Percentiles rank a stretch among this genome's conserved stretches.
Evolutionary conservation across 1,140 invertebrate species (phyloP).

Genomic region (Drosophila sulfurigaster): DNA sequence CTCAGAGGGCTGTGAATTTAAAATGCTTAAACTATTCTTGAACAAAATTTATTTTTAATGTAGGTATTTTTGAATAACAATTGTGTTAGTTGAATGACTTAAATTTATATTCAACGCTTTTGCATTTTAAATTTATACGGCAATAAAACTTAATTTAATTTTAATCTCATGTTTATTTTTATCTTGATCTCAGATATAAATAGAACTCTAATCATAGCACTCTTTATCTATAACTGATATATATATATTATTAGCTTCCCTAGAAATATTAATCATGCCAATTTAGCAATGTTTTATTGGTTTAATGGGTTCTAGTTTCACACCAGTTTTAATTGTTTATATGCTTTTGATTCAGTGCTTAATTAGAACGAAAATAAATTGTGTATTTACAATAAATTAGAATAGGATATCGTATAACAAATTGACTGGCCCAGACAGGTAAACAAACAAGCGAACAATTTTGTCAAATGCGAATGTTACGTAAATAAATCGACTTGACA

Average conservation of each 20-base stretch:
- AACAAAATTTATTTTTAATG: no score
- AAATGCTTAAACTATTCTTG: no score
- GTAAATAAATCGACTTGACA: slow-evolving; percentile 13
- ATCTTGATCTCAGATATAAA: no score
- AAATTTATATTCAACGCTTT: not conserved
- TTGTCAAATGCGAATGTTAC: slow-evolving; percentile 20
- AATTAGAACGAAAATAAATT: slow-evolving; percentile 18
- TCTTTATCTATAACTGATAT: no score
- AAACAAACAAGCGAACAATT: slow-evolving; percentile 28
- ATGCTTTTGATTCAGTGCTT: slow-evolving; percentile 3
- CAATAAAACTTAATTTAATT: not conserved
- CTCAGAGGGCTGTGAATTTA: no score
- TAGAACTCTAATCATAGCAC: no score
- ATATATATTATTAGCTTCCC: no score
- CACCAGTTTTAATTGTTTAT: not conserved
- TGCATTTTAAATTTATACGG: not conserved
- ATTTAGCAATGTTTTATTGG: no score
- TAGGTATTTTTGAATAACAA: no score
- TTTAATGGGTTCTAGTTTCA: no score
- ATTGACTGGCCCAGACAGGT: no score
- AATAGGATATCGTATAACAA: slow-evolving; percentile 36
- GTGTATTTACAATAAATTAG: slow-evolving; percentile 29
- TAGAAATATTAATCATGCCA: no score
- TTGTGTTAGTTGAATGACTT: not conserved
- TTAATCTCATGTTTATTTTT: slow-evolving; percentile 3